phyloP scores from a whole-genome alignment of 2,113 vertebrate species.

The Plecotus auritus region DNA sequence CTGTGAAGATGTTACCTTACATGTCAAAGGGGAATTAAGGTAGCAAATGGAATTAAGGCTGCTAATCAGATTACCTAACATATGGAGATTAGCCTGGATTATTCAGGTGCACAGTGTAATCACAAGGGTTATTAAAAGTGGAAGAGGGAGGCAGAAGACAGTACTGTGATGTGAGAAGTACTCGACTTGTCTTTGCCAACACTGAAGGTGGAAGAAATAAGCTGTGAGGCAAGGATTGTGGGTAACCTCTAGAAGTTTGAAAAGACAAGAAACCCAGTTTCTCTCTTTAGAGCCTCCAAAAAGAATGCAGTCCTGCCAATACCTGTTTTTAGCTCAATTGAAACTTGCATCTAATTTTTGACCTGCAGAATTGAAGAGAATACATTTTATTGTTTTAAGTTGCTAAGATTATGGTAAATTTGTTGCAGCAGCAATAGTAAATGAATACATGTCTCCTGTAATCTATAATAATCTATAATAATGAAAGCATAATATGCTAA shows the following conservation, averaged over 20 bases:
- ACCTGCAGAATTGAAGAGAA: neutral
- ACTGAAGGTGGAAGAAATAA: neutral
- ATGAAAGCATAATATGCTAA: no score
- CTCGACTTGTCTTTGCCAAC: neutral
- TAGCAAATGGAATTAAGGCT: neutral
- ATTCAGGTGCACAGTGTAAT: neutral
- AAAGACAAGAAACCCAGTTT: neutral
- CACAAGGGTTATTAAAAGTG: neutral
- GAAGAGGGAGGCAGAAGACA: neutral
- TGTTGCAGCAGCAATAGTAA: neutral
- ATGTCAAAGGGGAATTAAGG: neutral
- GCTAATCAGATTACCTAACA: neutral
- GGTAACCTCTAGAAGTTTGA: neutral
- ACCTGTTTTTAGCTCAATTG: neutral
- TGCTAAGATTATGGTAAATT: neutral
- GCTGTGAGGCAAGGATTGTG: neutral
- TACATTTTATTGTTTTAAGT: neutral
- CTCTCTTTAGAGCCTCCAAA: neutral
- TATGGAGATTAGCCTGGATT: neutral
- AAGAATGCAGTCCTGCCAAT: neutral
- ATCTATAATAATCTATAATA: neutral
- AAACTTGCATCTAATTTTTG: neutral
- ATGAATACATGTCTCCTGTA: neutral
- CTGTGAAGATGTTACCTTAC: neutral
- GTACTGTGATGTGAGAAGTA: neutral